phyloP scores from a whole-genome alignment of 1,140 invertebrate genomes.

The Meloidogyne hapla region DNA sequence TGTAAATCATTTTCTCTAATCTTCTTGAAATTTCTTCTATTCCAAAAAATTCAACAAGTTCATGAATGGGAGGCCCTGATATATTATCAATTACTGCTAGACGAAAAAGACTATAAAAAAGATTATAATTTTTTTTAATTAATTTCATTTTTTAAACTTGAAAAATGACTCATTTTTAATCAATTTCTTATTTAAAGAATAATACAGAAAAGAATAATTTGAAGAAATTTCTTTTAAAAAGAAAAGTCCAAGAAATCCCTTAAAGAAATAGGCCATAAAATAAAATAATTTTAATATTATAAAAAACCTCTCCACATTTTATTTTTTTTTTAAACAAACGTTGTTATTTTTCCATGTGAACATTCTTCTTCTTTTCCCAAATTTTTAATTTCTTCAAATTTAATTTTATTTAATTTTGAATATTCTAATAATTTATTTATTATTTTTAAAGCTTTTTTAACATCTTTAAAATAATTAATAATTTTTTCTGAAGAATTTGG shows the following conservation, averaged over 20 bases:
- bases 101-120: slow-evolving; percentile 39
- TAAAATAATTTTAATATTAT: no score
- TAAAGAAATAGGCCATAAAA: no score
- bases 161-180: no score
- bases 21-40: slow-evolving; percentile 1
- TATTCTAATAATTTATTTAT: slow-evolving; percentile 7
- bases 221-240: no score
- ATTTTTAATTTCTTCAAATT: not conserved
- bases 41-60: slow-evolving; percentile 51
- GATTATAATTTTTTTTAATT: not conserved
- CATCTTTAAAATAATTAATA: slow-evolving; percentile 7
- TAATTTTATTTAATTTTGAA: not conserved
- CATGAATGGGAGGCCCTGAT: slow-evolving; percentile 46
- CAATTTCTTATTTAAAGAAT: no score
- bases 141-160: not conserved
- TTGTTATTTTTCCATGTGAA: not conserved
- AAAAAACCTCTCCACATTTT: no score
- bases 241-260: no score
- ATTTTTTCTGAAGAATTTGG: slow-evolving; percentile 32
- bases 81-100: slow-evolving; percentile 48
- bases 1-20: not conserved
- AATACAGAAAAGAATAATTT: no score
- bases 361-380: not conserved
- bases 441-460: not conserved
- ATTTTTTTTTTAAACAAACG: slow-evolving; percentile 19